A percentile compares a stretch with the other conserved stretches of the same genome.
These are phyloP conservation scores for Drosophila planitibia DNA, from an alignment of 2,888 invertebrate species.

Conservation along the genomic window DNA sequence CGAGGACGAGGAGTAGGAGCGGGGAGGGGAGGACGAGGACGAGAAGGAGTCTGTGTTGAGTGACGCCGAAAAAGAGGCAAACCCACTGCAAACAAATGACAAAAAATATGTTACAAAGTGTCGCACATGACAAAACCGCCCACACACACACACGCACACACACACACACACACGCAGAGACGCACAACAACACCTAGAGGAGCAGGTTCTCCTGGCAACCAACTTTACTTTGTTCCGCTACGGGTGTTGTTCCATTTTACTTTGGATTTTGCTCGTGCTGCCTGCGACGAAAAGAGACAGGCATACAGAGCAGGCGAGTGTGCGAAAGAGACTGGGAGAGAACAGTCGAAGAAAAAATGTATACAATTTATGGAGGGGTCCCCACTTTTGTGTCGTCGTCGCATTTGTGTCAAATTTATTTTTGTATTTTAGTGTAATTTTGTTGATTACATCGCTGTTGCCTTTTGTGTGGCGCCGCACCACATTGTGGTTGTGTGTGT, in stretches of 20 bases:
- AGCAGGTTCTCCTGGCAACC: constrained; percentile 56
- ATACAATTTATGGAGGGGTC: constrained; percentile 13
- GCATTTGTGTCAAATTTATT: constrained; percentile 80
- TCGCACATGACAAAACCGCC: constrained; percentile 68
- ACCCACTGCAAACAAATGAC: constrained; percentile 71
- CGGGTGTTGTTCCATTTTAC: constrained; percentile 71
- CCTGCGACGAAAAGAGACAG: constrained; percentile 7
- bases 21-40: background rate
- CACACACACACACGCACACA: constrained; percentile 12
- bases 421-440: constrained; percentile 79
- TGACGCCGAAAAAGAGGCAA: constrained; percentile 72
- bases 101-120: constrained; percentile 81
- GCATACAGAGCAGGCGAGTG: background rate
- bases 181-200: constrained; percentile 34
- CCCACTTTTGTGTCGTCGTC: constrained; percentile 70
- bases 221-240: constrained; percentile 66
- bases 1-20: constrained; percentile 8
- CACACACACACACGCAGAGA: background rate
- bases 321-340: background rate
- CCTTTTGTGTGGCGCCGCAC: constrained; percentile 38
- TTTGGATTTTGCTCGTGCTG: constrained; percentile 38
- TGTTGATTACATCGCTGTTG: constrained; percentile 76
- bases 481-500: constrained; percentile 3
- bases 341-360: constrained; percentile 4
- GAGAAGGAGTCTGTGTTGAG: constrained; percentile 57